Base-by-base conservation (phyloP, 2,888 invertebrate genomes). In the Bibio marci region DNA sequence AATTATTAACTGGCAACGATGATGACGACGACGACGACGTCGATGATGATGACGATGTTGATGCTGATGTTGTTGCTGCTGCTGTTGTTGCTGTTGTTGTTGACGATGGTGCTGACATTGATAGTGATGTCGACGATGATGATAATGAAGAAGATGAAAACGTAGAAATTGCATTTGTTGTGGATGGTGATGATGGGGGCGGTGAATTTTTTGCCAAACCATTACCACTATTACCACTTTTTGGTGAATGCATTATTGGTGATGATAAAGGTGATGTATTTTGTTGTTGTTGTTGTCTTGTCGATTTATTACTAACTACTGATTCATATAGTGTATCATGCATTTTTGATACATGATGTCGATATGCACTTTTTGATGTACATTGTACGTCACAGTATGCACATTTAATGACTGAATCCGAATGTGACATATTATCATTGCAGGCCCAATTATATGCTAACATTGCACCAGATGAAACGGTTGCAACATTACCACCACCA, bases 361-460 rank as follows among this genome's bases (percentile, higher is more conserved):
- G 74, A 63, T 92, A 94, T 11, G 94, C 92, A 39, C 92, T 94
- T 64, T 92, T 94, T 30, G 94, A 92, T 49, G 90, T 87, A 60
- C 94, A 94, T 19, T 90, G 88, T 18, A 90, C 90, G 63, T 91
- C 91, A 67, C 91, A 91, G 55, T 88, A 82, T 39, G 90, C 87
- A 63, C 91, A 91, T 62, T 91, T 91, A 76, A 91, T 87, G 44
- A 87, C 80, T 22, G 86, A 81, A 53, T 87, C 86, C 11, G 76
- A 72, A 12, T 32, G 14, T 1, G 83, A 83, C 53, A 86, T 77
- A 4, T 88, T 80, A 6, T 90, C 88, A 57, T 87, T 90, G 63
- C 90, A 90, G 37, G 90, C 90, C 90, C 88, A 88, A 58, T 87
- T 88, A 59, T 88, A 90, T 4, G 90, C 87, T 30, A 90, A 64